Base-by-base conservation (phyloP, 2,113 vertebrate species). In the Cromileptes altivelis region DNA sequence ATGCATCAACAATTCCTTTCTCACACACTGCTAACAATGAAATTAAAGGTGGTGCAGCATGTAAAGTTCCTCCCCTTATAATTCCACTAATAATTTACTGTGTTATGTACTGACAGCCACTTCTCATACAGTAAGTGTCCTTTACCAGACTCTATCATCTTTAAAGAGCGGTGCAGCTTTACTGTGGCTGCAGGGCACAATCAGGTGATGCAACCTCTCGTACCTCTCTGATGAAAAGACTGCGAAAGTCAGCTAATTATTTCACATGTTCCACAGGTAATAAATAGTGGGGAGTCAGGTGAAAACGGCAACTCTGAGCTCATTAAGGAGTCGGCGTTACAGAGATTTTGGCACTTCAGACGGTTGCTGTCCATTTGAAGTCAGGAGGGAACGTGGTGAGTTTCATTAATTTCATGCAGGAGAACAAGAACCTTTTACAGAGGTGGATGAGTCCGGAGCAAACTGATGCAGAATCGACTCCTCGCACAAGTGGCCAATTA, bases 301-400 rank as follows among this genome's bases (percentile, higher is more conserved):
- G 85, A 87, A 88, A 80, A 80, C 17, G 50, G 79, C 84, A 78
- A 64, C 88, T 87, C 89, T 33, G 84, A 81, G 85, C 88, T 94
- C 90, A 85, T 94, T 92, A 93, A 64, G 73, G 25, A n/a, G 57
- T 62, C 3, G 1, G 64, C 14, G 27, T 64, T 85, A 42, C 78
- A 79, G 30, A 80, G 83, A 60, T 73, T 78, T 70, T 91, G 86
- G 84, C 84, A 82, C 88, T 90, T 90, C 87, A 86, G 85, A 92
- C 50, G 33, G 49, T 78, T 89, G 87, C 79, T 84, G 80, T 61
- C 53, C 63, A 88, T 94, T 92, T 95, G 92, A 93, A 89, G 88
- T 92, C 40, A 70, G 62, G 80, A 78, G 74, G 64, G 67, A 81
- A 87, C 70, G 78, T 65, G 81, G 63, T 13, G 69, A 88, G 85